These are phyloP conservation scores for Papilio gigon DNA, from an alignment of 2,888 invertebrate species.

Conservation along the genomic window DNA sequence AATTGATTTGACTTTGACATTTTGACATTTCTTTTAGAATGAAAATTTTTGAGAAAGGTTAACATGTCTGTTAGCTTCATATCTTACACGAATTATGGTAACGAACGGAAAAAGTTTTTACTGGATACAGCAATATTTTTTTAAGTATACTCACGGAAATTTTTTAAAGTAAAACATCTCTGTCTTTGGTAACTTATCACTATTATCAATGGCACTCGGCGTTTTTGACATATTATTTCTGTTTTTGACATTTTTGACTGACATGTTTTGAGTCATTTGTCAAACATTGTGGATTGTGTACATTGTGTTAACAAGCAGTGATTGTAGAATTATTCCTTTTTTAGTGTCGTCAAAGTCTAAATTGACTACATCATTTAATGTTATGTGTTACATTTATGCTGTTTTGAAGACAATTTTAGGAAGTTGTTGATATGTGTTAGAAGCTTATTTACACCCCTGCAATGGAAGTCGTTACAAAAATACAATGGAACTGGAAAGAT, in stretches of 20 bases:
- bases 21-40: not conserved
- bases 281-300: conserved; percentile 20
- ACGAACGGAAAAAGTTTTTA: too few relatives aligned
- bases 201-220: not conserved
- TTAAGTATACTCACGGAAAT: too few relatives aligned
- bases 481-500: conserved; percentile 87
- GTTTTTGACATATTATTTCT: not conserved
- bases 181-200: not conserved
- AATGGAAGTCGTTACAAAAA: conserved; percentile 35
- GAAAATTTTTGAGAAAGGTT: too few relatives aligned
- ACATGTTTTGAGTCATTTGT: conserved; percentile 34
- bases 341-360: not conserved
- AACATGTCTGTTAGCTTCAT: too few relatives aligned
- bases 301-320: conserved; percentile 8
- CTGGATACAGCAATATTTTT: too few relatives aligned
- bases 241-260: conserved; percentile 11
- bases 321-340: not conserved
- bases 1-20: not conserved
- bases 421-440: conserved; percentile 21
- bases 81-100: too few relatives aligned
- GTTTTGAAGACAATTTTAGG: not conserved
- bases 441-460: conserved; percentile 4
- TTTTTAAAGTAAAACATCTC: not conserved
- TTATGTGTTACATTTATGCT: conserved; percentile 1
- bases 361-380: conserved; percentile 9